Conservation (phyloP, 2,113 vertebrate genomes). For the Paramormyrops kingsleyae region DNA sequence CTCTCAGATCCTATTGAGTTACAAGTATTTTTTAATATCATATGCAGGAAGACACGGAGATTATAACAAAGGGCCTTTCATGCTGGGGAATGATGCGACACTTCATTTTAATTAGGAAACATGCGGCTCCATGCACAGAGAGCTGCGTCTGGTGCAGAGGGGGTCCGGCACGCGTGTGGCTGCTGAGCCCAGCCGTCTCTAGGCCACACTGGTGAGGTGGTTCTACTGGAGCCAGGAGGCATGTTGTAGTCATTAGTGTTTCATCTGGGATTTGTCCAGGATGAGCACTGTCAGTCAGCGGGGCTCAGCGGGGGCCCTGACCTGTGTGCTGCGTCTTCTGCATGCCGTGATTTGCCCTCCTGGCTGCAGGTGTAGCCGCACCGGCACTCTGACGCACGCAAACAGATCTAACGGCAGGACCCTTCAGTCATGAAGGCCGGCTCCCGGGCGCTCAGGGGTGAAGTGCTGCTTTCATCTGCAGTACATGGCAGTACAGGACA, state of each 20-base stretch:
- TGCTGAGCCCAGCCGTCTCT: not conserved
- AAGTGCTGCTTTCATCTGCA: not conserved
- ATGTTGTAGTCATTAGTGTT: slow-evolving; percentile 17
- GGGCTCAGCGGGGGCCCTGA: not conserved
- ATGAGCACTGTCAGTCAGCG: slow-evolving; percentile 24
- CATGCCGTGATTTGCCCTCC: not conserved
- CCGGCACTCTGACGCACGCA: not conserved
- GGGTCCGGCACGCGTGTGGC: not conserved
- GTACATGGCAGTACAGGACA: not conserved
- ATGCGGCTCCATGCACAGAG: not conserved
- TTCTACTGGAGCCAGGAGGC: not conserved
- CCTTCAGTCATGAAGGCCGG: not conserved
- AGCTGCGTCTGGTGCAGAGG: not conserved
- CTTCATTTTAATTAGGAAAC: slow-evolving; percentile 19
- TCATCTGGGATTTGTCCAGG: slow-evolving; percentile 19
- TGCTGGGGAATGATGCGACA: slow-evolving; percentile 30
- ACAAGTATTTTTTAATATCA: slow-evolving; percentile 64
- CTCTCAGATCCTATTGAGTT: slow-evolving; percentile 53
- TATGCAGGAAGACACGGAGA: slow-evolving; percentile 54
- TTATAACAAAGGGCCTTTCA: slow-evolving; percentile 58
- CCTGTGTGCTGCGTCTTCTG: not conserved
- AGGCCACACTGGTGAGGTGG: not conserved
- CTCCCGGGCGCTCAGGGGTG: not conserved
- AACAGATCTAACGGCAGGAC: not conserved
- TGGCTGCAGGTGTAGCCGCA: not conserved